Percentiles rank a stretch among this genome's conserved stretches.
Conservation (phyloP, 30 jellyfish, hydroid and myxozoan species). For the Hydractinia symbiolongicarpus region DNA sequence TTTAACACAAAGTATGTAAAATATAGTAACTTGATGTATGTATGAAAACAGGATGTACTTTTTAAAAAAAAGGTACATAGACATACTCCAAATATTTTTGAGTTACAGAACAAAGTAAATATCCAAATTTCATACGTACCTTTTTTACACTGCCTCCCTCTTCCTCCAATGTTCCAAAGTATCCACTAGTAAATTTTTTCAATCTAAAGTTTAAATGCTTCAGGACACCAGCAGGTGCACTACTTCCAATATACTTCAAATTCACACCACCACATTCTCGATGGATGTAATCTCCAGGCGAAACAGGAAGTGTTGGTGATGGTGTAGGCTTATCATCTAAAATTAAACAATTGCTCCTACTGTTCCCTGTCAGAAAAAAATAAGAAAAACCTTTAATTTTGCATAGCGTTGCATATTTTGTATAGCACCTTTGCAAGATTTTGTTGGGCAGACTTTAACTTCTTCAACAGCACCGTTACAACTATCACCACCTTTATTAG, state of each 20-base stretch:
- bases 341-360: too few relatives aligned
- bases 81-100: too few relatives aligned
- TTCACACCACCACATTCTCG: constrained; percentile 84
- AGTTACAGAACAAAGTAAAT: too few relatives aligned
- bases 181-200: constrained; percentile 74
- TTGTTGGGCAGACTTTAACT: constrained; percentile 53
- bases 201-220: constrained; percentile 45
- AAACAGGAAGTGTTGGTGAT: constrained; percentile 52
- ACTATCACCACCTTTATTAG: constrained; percentile 86
- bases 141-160: constrained; percentile 65
- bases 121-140: constrained; percentile 30
- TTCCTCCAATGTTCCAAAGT: constrained; percentile 65
- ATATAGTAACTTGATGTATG: too few relatives aligned
- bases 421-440: constrained; percentile 60
- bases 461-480: constrained; percentile 78
- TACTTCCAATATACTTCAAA: constrained; percentile 30
- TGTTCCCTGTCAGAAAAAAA: neutral
- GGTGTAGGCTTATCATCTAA: constrained; percentile 71
- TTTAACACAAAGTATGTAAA: too few relatives aligned
- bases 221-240: constrained; percentile 60
- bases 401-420: neutral
- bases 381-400: neutral
- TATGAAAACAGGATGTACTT: too few relatives aligned
- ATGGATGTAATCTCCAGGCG: constrained; percentile 67
- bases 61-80: too few relatives aligned